Base-by-base conservation (phyloP, 53 echinoderm and acorn worm species). In the Astropecten irregularis region DNA sequence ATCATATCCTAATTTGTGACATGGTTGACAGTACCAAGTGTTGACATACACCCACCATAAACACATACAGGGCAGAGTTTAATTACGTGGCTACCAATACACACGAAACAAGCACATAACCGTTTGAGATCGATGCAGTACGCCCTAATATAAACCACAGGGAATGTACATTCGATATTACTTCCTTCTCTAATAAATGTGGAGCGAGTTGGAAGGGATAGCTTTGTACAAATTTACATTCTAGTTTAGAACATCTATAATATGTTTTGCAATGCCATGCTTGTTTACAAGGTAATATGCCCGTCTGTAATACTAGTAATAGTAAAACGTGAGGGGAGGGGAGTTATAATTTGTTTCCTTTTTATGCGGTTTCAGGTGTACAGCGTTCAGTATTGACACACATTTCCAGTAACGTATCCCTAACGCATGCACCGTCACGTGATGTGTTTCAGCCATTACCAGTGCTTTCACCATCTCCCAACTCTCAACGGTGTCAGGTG, bases 11-110 rank as follows among this genome's bases (percentile, higher is more conserved):
- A n/a, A n/a, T n/a, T n/a, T 2, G 59, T 29, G 30, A 58, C 30
- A 19, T 31, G 59, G 30, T 8, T 7, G 11, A 58, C 13, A 58
- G 59, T 29, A 58, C 19, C 6, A 9, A 58, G 9, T 58, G 59
- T 58, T 30, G 30, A 30, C 59, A 28, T 58, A 8, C 10, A 15
- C 29, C 1, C 28, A 58, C 29, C 27, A 30, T 26, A 6, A 54
- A 13, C 2, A 25, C 18, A n/a, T n/a, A n/a, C n/a, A n/a, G n/a
- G 16, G 68, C 27, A 11, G 68, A 28, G 25, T 38, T 76, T 56
- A 57, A 76, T 76, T 76, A 76, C 76, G 9, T 10, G 25, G 18
- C 40, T 23, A 21, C 57, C 23, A 76, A 56, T n/a, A 76, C 18
- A 57, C 71, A 22, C 65, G 14, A 8, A 18, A 55, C 19, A 16